Base-by-base conservation (phyloP, 2,888 invertebrate species). In the Amorpha juglandis region DNA sequence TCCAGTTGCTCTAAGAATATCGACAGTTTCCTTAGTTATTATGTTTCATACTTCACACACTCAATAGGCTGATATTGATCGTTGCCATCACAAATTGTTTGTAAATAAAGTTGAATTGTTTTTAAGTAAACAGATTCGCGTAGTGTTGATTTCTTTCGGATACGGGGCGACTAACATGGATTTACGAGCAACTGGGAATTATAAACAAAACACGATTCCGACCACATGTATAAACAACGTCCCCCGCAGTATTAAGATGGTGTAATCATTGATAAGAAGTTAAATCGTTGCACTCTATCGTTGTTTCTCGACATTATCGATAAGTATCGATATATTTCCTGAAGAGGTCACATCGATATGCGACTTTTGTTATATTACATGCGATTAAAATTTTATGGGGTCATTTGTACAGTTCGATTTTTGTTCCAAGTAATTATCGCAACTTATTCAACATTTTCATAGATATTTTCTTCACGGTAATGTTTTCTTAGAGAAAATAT, bases 401-500 rank as follows among this genome's bases (percentile, higher is more conserved):
- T 35, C 9, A 55, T 38, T 55, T 9, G 2, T 38, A 19, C 16
- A 50, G 35, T 38, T 55, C 55, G 11, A 38, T 55, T 55, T 16
- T 55, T 38, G n/a, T 35, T 35, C 33, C 38, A 35, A n/a, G 7
- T 35, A n/a, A 58, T 58, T 38, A 55, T 38, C 16, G 35, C 35
- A 55, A 38, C 35, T 55, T 9, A 38, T 55, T 52, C 8, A 38
- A 42, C 45, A 12, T 62, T 19, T 63, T 63, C 55, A 38, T 67
- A 69, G 64, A 66, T 38, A 58, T 21, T 68, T 65, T 71, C 53
- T 68, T 73, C 70, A 74, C 73, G 74, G 70, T 67, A 63, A 71
- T 72, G 73, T 73, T 75, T 75, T 75, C 73, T 68, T 68, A 63
- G 38, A 53, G 64, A 53, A 27, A 65, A 65, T 67, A 42, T 69